Conservation (phyloP, 1,140 invertebrate species). For the Tetranychus urticae region DNA sequence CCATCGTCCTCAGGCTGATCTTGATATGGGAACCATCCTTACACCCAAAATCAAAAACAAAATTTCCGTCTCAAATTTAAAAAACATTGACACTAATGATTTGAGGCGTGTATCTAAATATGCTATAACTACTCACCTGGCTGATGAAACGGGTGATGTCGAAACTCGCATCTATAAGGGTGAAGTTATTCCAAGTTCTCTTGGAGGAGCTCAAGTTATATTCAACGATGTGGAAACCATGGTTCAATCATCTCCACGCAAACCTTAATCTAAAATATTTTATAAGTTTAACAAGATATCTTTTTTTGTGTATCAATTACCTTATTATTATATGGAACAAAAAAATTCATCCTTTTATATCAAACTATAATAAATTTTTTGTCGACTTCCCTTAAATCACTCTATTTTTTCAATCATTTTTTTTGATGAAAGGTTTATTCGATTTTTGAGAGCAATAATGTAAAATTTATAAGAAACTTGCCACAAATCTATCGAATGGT, state of each 20-base stretch:
- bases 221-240: constrained; percentile 84
- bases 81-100: constrained; percentile 31
- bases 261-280: neutral
- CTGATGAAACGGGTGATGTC: constrained; percentile 67
- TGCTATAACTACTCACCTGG: constrained; percentile 66
- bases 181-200: constrained; percentile 68
- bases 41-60: constrained; percentile 57
- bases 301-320: too few species aligned
- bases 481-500: too few species aligned
- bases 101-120: constrained; percentile 61
- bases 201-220: constrained; percentile 78
- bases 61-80: constrained; percentile 56
- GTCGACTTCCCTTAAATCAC: too few species aligned
- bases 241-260: constrained; percentile 49
- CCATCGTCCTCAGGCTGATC: constrained; percentile 40
- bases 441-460: too few species aligned
- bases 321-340: too few species aligned
- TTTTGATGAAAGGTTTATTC: too few species aligned
- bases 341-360: too few species aligned
- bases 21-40: constrained; percentile 49
- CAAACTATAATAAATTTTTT: too few species aligned
- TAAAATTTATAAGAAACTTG: too few species aligned
- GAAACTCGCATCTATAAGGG: constrained; percentile 83
- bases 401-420: too few species aligned
- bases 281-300: too few species aligned